Percentiles rank a stretch among this genome's conserved stretches.
phyloP scores from a whole-genome alignment of 2,888 invertebrate species.

The Chrysotoxum bicinctum region DNA sequence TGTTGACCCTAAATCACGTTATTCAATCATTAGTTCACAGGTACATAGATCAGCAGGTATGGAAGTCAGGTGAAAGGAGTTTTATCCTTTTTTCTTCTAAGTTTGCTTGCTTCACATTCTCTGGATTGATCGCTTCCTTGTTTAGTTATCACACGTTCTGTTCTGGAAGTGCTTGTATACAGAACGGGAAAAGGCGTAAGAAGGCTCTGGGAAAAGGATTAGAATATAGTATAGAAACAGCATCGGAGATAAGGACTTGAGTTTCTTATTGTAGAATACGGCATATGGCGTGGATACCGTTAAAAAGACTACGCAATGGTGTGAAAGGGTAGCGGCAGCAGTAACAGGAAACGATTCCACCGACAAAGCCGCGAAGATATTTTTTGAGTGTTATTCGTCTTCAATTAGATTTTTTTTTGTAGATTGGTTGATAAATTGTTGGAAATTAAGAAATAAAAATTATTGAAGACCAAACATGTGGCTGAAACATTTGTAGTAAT shows the following conservation, averaged over 20 bases:
- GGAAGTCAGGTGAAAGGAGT: slow-evolving; percentile 71
- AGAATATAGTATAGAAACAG: slow-evolving; percentile 17
- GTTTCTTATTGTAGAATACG: slow-evolving; percentile 40
- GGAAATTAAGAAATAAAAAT: slow-evolving; percentile 43
- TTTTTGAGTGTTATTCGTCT: neutral
- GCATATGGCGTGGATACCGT: slow-evolving; percentile 67
- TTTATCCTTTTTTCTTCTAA: slow-evolving; percentile 46
- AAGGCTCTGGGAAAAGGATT: slow-evolving; percentile 66
- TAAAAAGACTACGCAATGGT: slow-evolving; percentile 61
- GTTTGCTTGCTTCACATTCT: neutral
- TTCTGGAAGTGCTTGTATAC: slow-evolving; percentile 7
- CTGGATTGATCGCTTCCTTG: slow-evolving; percentile 61
- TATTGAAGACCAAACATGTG: neutral
- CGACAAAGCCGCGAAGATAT: slow-evolving; percentile 25
- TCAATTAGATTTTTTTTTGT: neutral
- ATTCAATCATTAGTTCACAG: slow-evolving; percentile 56
- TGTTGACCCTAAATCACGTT: slow-evolving; percentile 47
- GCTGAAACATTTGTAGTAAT: neutral
- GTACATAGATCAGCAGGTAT: slow-evolving; percentile 63
- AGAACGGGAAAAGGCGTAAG: slow-evolving; percentile 63
- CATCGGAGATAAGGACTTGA: slow-evolving; percentile 26
- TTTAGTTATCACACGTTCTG: slow-evolving; percentile 68
- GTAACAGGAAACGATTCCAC: slow-evolving; percentile 55
- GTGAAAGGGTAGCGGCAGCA: slow-evolving; percentile 58
- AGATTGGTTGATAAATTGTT: neutral